Percentiles rank a stretch among this genome's conserved stretches.
Conservation (phyloP, 1,140 invertebrate genomes). For the Stratiolaelaps scimitus region DNA sequence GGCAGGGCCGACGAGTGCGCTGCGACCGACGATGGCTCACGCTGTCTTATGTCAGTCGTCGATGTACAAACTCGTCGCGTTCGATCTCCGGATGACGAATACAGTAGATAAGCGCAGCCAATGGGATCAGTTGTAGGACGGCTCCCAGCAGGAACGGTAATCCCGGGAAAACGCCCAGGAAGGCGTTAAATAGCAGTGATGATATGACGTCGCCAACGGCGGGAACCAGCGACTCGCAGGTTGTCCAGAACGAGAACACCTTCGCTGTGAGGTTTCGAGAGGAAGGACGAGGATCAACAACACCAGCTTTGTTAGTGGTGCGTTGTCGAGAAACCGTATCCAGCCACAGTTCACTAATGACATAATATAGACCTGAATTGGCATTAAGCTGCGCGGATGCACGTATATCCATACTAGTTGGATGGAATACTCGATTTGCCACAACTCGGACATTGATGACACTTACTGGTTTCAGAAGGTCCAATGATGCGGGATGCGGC, state of each 20-base stretch:
- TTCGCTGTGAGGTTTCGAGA: neutral
- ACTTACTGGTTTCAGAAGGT: neutral
- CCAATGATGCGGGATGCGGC: slow-evolving; percentile 21
- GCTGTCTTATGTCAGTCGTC: slow-evolving; percentile 23
- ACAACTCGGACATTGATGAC: no score
- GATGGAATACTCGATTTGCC: no score
- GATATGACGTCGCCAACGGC: slow-evolving; percentile 23
- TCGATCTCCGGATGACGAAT: slow-evolving; percentile 20
- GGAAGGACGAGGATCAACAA: no score
- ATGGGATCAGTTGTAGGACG: slow-evolving; percentile 1
- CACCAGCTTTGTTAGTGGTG: no score
- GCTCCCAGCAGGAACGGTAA: slow-evolving; percentile 20
- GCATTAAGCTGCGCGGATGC: no score
- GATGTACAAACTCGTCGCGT: slow-evolving; percentile 13
- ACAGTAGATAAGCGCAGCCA: slow-evolving; percentile 14
- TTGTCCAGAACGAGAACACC: slow-evolving; percentile 25
- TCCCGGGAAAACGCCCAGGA: slow-evolving; percentile 17
- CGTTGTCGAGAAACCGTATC: no score
- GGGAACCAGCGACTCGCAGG: slow-evolving; percentile 18
- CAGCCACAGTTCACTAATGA: no score
- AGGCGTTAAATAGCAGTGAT: slow-evolving; percentile 22
- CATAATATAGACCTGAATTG: no score
- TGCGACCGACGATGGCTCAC: no score
- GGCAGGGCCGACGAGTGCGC: no score
- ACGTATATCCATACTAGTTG: no score